Evolutionary conservation across 2,888 invertebrate genomes (phyloP).

Genomic region (Pterostichus niger): DNA sequence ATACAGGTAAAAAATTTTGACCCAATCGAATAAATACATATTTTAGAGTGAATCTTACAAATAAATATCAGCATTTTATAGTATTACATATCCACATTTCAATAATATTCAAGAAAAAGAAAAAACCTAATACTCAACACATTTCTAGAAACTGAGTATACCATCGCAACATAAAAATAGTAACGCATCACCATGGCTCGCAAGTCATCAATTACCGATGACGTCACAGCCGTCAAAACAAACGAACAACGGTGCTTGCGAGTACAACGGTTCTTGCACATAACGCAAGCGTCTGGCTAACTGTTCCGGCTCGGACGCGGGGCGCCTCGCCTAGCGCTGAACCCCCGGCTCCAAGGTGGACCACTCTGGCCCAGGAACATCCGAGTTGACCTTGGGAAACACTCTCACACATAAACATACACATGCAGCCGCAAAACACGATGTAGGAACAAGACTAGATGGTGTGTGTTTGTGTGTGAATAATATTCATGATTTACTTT

Average conservation of each 20-base stretch:
- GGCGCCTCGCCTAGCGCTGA: constrained; percentile 4
- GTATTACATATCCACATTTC: too few relatives aligned
- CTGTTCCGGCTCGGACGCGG: constrained; percentile 45
- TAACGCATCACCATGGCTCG: not conserved
- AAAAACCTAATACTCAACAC: not conserved
- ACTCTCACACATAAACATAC: constrained; percentile 25
- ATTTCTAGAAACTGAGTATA: not conserved
- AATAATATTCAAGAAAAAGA: not conserved
- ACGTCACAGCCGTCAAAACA: constrained; percentile 20
- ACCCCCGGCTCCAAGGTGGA: constrained; percentile 59
- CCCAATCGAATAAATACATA: too few relatives aligned
- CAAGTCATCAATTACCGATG: constrained; percentile 10
- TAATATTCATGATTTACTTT: not conserved
- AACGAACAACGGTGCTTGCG: constrained; percentile 13
- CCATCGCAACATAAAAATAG: not conserved
- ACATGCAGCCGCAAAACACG: not conserved
- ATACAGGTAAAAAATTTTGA: too few relatives aligned
- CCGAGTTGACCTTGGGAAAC: constrained; percentile 46
- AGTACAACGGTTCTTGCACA: constrained; percentile 30
- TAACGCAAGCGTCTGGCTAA: constrained; percentile 15
- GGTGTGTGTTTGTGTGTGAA: too few relatives aligned
- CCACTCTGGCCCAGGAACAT: constrained; percentile 40
- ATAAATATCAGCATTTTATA: too few relatives aligned
- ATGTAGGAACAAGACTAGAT: not conserved
- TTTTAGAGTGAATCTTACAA: too few relatives aligned